Evolutionary conservation across 2,797 vertebrate genomes (phyloP).

Genomic region (Borostomias antarcticus): DNA sequence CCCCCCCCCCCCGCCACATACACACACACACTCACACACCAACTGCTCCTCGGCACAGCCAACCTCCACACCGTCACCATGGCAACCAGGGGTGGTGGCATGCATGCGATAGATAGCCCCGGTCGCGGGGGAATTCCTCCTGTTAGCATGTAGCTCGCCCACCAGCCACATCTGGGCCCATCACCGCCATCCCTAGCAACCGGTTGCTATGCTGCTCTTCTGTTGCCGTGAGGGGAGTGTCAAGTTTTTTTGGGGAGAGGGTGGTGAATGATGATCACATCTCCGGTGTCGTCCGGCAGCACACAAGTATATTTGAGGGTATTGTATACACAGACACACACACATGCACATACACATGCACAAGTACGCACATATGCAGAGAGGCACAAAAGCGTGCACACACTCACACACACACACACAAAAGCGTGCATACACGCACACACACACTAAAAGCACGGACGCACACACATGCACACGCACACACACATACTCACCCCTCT

Average conservation of each 20-base stretch:
- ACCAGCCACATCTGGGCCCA: slow-evolving; percentile 24
- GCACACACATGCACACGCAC: no score
- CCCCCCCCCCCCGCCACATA: slow-evolving; percentile 15
- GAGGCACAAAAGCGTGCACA: not conserved
- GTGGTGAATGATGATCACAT: not conserved
- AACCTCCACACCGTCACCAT: slow-evolving; percentile 39
- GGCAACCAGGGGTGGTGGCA: slow-evolving; percentile 32
- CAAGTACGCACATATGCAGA: not conserved
- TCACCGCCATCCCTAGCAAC: slow-evolving; percentile 42
- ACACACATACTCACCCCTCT: not conserved
- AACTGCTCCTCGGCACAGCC: slow-evolving; percentile 15
- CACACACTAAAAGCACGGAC: no score
- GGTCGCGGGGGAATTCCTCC: slow-evolving; percentile 38
- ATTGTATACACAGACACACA: not conserved
- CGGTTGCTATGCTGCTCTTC: slow-evolving; percentile 30
- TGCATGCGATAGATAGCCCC: slow-evolving; percentile 20
- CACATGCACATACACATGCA: not conserved
- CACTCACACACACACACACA: not conserved
- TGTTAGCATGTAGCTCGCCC: slow-evolving; percentile 24
- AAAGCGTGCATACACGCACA: no score
- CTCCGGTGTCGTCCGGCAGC: no score
- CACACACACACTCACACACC: no score
- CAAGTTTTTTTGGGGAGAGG: not conserved
- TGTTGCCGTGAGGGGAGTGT: slow-evolving; percentile 13
- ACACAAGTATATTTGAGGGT: no score